Conservation (phyloP, 2,113 vertebrate species). For the Panthera leo region DNA sequence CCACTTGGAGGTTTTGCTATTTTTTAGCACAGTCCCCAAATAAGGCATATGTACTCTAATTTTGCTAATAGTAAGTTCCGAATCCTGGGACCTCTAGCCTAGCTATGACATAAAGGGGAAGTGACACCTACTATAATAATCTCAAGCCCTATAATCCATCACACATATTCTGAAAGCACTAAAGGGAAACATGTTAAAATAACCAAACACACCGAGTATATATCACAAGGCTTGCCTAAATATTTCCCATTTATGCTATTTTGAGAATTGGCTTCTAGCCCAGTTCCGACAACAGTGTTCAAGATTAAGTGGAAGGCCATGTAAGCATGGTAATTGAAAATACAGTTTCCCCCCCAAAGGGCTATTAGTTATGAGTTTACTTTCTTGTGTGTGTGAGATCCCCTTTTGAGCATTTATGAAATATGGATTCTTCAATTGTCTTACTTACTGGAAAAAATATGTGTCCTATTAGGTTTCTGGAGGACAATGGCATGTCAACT, state of each 20-base stretch:
- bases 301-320: slow-evolving; percentile 64
- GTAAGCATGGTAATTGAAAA: slow-evolving; percentile 62
- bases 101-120: slow-evolving; percentile 51
- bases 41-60: neutral
- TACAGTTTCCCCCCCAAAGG: neutral
- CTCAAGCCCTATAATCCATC: slow-evolving; percentile 63
- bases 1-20: neutral
- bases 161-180: slow-evolving; percentile 49
- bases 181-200: slow-evolving; percentile 68
- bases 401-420: slow-evolving; percentile 51
- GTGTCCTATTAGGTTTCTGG: slow-evolving; percentile 57
- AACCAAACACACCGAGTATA: slow-evolving; percentile 73
- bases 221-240: slow-evolving; percentile 71
- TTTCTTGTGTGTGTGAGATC: slow-evolving; percentile 40
- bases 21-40: slow-evolving; percentile 2
- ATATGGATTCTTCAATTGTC: slow-evolving; percentile 47
- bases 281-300: slow-evolving; percentile 67
- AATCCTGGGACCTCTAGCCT: slow-evolving; percentile 46
- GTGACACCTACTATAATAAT: slow-evolving; percentile 59
- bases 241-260: slow-evolving; percentile 80
- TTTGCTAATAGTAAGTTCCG: neutral
- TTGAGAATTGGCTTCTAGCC: slow-evolving; percentile 75
- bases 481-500: slow-evolving; percentile 40
- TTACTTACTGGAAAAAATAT: slow-evolving; percentile 63
- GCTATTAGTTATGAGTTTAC: slow-evolving; percentile 52